Evolutionary conservation across 2,888 invertebrate species (phyloP), one percentile per base, ranked within the genome.

Genomic region (Lydus trimaculatus): DNA sequence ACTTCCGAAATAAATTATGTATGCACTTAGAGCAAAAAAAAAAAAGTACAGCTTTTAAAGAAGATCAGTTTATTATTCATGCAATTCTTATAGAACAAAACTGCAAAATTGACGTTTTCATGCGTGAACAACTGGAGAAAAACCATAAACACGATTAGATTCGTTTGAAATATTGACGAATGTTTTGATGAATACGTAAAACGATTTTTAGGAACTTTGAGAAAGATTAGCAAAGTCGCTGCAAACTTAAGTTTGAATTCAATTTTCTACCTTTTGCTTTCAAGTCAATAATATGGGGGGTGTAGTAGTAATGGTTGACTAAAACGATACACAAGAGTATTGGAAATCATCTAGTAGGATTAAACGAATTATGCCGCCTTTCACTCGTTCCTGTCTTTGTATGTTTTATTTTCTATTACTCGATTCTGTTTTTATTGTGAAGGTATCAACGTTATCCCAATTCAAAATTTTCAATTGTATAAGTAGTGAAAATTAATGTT

Each of bases 1-100:
- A 65, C 66, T 71, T 56, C 61, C 68, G 66, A 67, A 72, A 73
- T 73, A 72, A 74, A 74, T 75, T 75, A 76, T 73, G 72, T 72
- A 73, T 68, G 72, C 70, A 13, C 7, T 31, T 33, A 11, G 8
- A 33, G 36, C 2, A 39, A 63, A 63, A 25, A 56, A 8, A 56
- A 0, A 13, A 13, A 23, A 15, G 8, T 4, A 56, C 48, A 48
- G 20, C 20, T 48, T 48, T 7, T 3, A 7, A 48, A 7, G n/a
- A 43, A 43, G 1, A 2, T 9, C 11, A 9, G 4, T 33, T 33
- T 33, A 33, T 33, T 33, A 33, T n/a, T 43, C n/a, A 43, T 43
- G 8, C 17, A 8, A 43, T 43, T 7, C 17, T n/a, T n/a, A 1
- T 17, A 17, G 43, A 20, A 20, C n/a, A 20, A 8, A 48, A 8